These are phyloP conservation scores for Drosophila suboccidentalis DNA, from an alignment of 2,888 invertebrate genomes.

Conservation along the genomic window DNA sequence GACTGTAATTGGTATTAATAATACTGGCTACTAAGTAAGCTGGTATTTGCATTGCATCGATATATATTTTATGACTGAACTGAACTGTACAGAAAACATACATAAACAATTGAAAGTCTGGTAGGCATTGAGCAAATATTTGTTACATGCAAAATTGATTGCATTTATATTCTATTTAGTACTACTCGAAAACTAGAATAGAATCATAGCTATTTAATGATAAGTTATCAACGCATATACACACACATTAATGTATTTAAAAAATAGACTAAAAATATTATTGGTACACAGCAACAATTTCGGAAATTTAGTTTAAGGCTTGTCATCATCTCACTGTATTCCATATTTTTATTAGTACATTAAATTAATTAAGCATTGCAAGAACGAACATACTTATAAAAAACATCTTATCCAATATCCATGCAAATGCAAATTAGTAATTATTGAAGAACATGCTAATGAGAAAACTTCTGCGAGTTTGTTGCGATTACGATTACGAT, in stretches of 20 bases:
- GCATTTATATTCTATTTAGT: slow-evolving; percentile 27
- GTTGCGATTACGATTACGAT: not conserved
- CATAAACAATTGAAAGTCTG: slow-evolving; percentile 37
- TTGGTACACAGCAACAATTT: not conserved
- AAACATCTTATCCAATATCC: not conserved
- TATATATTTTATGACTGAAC: slow-evolving; percentile 50
- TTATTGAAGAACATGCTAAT: not conserved
- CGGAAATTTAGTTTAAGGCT: slow-evolving; percentile 1
- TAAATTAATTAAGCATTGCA: not conserved
- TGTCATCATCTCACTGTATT: slow-evolving; percentile 3
- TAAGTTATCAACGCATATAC: not conserved
- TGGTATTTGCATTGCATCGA: slow-evolving; percentile 15
- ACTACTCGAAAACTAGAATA: slow-evolving; percentile 2
- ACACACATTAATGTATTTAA: not conserved
- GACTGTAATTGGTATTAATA: slow-evolving; percentile 1
- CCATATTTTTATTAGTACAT: not conserved
- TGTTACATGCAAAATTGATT: slow-evolving; percentile 28
- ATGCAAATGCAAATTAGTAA: not conserved
- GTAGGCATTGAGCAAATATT: slow-evolving; percentile 35
- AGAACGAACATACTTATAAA: not conserved
- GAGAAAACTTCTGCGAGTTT: not conserved
- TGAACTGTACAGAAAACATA: slow-evolving; percentile 48
- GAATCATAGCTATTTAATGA: not conserved
- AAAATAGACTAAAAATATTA: not conserved
- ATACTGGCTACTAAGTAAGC: not conserved